Conservation (phyloP, 2,888 invertebrate genomes). For the Subacronicta megacephala region DNA sequence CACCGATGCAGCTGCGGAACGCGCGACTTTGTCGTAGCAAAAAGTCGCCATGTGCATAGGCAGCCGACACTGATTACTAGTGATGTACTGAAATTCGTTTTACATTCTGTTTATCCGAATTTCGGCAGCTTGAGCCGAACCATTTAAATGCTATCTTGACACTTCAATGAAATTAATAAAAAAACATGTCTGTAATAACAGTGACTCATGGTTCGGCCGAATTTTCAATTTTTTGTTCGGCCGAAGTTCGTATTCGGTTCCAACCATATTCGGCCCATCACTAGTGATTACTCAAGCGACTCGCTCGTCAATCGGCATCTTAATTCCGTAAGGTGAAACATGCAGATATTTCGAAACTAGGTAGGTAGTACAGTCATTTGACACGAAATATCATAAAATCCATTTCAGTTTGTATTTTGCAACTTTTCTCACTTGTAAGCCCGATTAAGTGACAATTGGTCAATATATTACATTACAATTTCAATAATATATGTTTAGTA, state of each 20-base stretch:
- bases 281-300: slow-evolving; percentile 25
- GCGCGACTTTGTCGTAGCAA: slow-evolving; percentile 30
- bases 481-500: neutral
- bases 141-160: too few relatives aligned
- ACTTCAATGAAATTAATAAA: too few relatives aligned
- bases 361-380: neutral
- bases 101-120: too few relatives aligned
- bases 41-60: slow-evolving; percentile 31
- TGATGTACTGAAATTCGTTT: too few relatives aligned
- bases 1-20: slow-evolving; percentile 41
- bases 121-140: too few relatives aligned
- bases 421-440: neutral
- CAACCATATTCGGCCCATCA: too few relatives aligned
- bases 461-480: slow-evolving; percentile 18
- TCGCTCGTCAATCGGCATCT: slow-evolving; percentile 15
- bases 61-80: slow-evolving; percentile 42
- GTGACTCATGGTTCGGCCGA: too few relatives aligned
- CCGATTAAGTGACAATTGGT: slow-evolving; percentile 7
- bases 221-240: too few relatives aligned
- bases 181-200: too few relatives aligned
- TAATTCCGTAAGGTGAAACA: slow-evolving; percentile 19
- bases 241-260: too few relatives aligned
- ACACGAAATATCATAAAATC: neutral
- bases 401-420: neutral
- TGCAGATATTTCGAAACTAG: slow-evolving; percentile 2